These are phyloP conservation scores for Hystrix cristata DNA, from an alignment of 2,113 vertebrate species.

Conservation along the genomic window DNA sequence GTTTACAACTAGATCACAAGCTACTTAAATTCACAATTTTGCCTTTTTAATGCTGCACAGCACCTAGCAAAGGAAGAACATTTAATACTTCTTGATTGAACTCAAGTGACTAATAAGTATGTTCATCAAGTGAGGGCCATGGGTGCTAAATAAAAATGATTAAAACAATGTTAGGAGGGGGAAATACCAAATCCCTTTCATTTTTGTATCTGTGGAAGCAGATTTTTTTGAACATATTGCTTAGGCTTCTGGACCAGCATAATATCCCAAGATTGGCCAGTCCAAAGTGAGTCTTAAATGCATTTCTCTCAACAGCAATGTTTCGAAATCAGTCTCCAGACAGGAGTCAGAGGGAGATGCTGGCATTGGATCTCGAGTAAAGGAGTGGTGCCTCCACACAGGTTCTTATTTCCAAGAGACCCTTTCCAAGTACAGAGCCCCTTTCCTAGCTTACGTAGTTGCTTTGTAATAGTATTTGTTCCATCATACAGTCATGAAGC, in stretches of 20 bases:
- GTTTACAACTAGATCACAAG: slow-evolving; percentile 23
- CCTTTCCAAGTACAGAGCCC: background rate
- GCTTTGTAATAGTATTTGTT: background rate
- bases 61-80: background rate
- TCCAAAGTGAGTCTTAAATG: slow-evolving; percentile 61
- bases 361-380: slow-evolving; percentile 21
- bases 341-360: background rate
- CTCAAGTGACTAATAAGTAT: slow-evolving; percentile 30
- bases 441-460: background rate
- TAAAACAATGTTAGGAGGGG: background rate
- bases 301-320: slow-evolving; percentile 48
- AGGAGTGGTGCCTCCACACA: background rate
- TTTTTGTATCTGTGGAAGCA: slow-evolving; percentile 49
- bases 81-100: slow-evolving; percentile 24
- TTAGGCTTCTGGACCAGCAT: background rate
- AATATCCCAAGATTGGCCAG: background rate
- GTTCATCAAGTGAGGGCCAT: slow-evolving; percentile 30
- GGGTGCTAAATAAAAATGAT: background rate
- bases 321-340: slow-evolving; percentile 49
- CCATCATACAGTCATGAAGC: background rate
- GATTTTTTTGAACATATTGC: slow-evolving; percentile 29
- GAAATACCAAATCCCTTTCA: background rate
- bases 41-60: background rate
- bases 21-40: background rate
- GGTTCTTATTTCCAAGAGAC: slow-evolving; percentile 23